phyloP scores from a whole-genome alignment of 2,113 vertebrate genomes.

The Daubentonia madagascariensis region DNA sequence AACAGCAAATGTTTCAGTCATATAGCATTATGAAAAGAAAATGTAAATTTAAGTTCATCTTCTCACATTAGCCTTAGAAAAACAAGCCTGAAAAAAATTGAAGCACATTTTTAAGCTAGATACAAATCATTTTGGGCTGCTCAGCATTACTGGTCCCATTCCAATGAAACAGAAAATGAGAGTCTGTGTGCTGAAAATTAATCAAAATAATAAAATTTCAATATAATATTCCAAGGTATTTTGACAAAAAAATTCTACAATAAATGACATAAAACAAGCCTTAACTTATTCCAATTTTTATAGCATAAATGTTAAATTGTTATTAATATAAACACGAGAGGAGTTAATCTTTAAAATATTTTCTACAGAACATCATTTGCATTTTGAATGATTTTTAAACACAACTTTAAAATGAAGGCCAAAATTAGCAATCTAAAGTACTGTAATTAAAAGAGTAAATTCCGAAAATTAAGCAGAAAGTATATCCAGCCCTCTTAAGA shows the following conservation, averaged over 20 bases:
- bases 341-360: conserved; percentile 10
- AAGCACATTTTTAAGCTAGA: neutral
- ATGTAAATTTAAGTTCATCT: conserved; percentile 15
- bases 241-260: neutral
- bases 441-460: neutral
- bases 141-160: neutral
- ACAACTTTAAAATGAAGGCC: neutral
- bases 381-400: conserved; percentile 30
- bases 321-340: conserved; percentile 13
- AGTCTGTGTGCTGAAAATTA: neutral
- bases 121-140: neutral
- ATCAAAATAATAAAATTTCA: neutral
- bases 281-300: neutral
- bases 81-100: neutral
- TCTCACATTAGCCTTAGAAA: neutral
- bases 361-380: neutral
- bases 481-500: neutral
- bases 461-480: conserved; percentile 9
- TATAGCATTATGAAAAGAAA: neutral
- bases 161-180: neutral
- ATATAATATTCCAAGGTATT: neutral
- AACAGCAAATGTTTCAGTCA: neutral
- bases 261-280: neutral
- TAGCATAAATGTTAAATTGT: neutral
- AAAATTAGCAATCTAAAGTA: conserved; percentile 12